Evolutionary conservation across 2,888 invertebrate genomes (phyloP).

Genomic region (Orchestes rusci): DNA sequence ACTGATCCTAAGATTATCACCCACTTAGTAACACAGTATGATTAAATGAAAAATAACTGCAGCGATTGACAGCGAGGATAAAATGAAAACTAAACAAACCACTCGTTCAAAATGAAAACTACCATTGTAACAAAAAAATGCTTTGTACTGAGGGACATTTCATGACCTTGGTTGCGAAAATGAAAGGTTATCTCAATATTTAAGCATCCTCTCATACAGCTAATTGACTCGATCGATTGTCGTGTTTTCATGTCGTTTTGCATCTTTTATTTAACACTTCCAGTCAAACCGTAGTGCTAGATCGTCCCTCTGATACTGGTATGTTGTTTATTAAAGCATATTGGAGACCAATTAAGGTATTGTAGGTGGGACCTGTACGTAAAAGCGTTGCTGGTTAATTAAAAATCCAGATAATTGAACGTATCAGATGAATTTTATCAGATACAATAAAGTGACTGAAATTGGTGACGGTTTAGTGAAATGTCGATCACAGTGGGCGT

Average conservation of each 20-base stretch:
- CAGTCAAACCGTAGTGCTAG: slow-evolving; percentile 15
- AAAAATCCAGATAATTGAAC: slow-evolving; percentile 15
- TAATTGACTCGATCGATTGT: slow-evolving; percentile 11
- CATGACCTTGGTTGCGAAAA: too few relatives aligned
- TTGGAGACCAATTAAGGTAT: slow-evolving; percentile 19
- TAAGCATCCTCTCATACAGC: slow-evolving; percentile 8
- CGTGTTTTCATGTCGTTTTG: slow-evolving; percentile 12
- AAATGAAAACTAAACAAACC: too few relatives aligned
- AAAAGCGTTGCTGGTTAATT: slow-evolving; percentile 11
- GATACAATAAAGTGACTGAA: slow-evolving; percentile 10
- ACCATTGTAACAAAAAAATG: too few relatives aligned
- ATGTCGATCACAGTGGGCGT: too few relatives aligned
- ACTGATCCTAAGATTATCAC: too few relatives aligned
- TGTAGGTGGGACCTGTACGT: slow-evolving; percentile 18
- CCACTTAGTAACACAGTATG: too few relatives aligned
- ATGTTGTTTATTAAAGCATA: slow-evolving; percentile 21
- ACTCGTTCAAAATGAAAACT: too few relatives aligned
- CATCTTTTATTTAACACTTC: slow-evolving; percentile 20
- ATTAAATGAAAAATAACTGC: too few relatives aligned
- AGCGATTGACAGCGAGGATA: too few relatives aligned
- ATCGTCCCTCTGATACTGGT: slow-evolving; percentile 15
- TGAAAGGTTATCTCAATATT: slow-evolving; percentile 5
- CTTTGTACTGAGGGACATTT: too few relatives aligned
- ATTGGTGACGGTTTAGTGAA: too few relatives aligned
- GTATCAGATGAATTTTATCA: slow-evolving; percentile 12